Conservation (phyloP, 2,113 vertebrate species). For the Ammodramus savannarum region DNA sequence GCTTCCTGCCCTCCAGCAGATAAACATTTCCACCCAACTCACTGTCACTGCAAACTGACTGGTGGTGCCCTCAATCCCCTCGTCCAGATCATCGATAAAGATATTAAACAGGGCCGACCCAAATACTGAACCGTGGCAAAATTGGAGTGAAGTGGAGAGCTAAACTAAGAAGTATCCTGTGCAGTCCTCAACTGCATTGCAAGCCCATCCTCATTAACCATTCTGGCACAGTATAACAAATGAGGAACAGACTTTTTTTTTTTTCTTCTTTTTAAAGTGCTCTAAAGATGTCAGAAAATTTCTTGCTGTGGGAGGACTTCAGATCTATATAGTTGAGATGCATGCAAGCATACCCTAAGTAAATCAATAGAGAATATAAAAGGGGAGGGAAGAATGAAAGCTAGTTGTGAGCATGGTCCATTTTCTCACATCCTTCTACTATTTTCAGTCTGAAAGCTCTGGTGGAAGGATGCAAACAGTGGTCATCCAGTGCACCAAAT, state of each 20-base stretch:
- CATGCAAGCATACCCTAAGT: not conserved
- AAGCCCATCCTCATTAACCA: too few relatives aligned
- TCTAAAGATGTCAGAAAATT: not conserved
- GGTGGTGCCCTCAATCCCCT: not conserved
- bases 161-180: not conserved
- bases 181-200: too few relatives aligned
- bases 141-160: not conserved
- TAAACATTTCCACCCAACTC: not conserved
- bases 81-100: not conserved
- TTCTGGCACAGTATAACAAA: not conserved
- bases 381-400: not conserved
- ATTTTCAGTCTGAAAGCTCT: slow-evolving; percentile 80
- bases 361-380: not conserved
- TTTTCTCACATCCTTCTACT: not conserved
- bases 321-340: not conserved
- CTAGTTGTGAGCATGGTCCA: not conserved
- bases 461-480: slow-evolving; percentile 87
- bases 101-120: not conserved
- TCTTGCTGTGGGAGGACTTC: not conserved
- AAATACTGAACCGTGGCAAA: not conserved
- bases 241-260: not conserved
- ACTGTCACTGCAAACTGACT: not conserved
- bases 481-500: slow-evolving; percentile 93
- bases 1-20: not conserved
- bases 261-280: not conserved